Conservation (phyloP, 2,888 invertebrate genomes). For the Chirona hameri region DNA sequence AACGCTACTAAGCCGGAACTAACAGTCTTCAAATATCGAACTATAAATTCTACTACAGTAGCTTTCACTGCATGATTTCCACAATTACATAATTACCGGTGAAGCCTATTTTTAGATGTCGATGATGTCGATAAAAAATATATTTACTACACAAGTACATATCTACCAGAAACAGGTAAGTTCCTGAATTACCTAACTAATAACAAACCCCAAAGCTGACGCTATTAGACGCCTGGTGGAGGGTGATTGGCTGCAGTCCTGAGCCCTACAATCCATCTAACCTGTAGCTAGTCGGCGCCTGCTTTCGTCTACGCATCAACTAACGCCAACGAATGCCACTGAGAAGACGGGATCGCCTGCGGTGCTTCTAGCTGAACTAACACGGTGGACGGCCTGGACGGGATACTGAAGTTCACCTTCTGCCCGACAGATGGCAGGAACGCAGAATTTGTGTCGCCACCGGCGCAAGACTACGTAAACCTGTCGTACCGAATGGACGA, state of each 20-base stretch:
- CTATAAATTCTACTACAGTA: too few species aligned
- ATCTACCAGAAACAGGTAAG: too few species aligned
- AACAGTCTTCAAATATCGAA: too few species aligned
- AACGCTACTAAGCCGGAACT: too few species aligned
- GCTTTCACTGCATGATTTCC: too few species aligned
- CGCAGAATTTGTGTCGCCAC: background rate
- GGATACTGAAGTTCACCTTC: background rate
- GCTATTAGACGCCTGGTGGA: too few species aligned
- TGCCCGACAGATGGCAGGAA: background rate
- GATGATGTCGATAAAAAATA: too few species aligned
- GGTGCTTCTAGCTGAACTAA: background rate
- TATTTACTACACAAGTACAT: too few species aligned
- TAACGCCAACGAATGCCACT: background rate
- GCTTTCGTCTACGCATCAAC: background rate
- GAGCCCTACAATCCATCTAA: background rate
- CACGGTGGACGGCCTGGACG: background rate
- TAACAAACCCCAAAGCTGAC: too few species aligned
- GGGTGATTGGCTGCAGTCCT: background rate
- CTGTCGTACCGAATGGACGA: background rate
- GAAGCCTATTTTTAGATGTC: too few species aligned
- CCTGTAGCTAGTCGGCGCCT: background rate
- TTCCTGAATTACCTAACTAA: too few species aligned
- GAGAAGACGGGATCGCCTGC: background rate
- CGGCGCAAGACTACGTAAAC: conserved; percentile 4
- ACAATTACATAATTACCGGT: too few species aligned